Base-by-base conservation (phyloP, 2,888 invertebrate species). In the Bellardia pandia region DNA sequence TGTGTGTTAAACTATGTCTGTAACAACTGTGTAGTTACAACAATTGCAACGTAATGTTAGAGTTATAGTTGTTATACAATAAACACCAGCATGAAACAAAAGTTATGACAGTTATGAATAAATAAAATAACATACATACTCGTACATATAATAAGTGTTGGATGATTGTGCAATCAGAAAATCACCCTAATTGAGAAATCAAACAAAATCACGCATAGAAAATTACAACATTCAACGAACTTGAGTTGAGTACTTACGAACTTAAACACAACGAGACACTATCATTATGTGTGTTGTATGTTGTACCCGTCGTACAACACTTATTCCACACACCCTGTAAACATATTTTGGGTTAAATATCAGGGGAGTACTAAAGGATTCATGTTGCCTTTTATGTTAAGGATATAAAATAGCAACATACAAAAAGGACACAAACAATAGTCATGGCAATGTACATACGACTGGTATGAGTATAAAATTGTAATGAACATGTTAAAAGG, bases 361-460 rank as follows among this genome's bases (percentile, higher is more conserved):
- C 90, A 90, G 89, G 92, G 92, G 92, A 92, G 90, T 89, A 90
- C 90, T 91, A 91, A 91, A 92, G 90, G 90, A 92, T 90, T 90
- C 89, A 85, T 88, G 51, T 85, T 85, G 78, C 81, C 80, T 45
- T 64, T 23, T 86, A 88, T 80, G 68, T 40, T 33, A 64, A 80
- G 62, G 48, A 80, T 58, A 72, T 33, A 60, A 85, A 71, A 56
- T 42, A 40, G 69, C 42, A 83, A 45, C 48, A 69, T 30, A 45
- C 45, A 68, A 80, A 64, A 79, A 80, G 42, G 68, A 79, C 79
- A 75, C 56, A 85, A 48, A 62, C 68, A 74, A 81, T 74, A 23
- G 42, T 72, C 77, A 87, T 81, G 64, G 77, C 80, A 64, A 79
- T 76, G 56, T 40, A 23, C 33, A 4, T 2, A 2, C 30, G 9